Base-by-base conservation (phyloP, 2,113 vertebrate genomes). In the Synodontis membranacea region DNA sequence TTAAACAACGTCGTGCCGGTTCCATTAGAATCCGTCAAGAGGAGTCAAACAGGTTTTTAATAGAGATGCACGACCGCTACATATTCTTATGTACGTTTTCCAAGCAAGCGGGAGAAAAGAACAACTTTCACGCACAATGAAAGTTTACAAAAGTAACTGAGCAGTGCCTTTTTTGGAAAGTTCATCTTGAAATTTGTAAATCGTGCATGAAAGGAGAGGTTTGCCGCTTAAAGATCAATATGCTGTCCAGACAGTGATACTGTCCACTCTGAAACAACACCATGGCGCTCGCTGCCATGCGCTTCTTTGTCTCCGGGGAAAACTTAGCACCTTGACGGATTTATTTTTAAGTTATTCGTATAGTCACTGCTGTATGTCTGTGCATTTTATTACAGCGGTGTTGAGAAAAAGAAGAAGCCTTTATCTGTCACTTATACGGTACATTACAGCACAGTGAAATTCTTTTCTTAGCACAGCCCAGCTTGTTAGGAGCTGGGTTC, bases 321-420 rank as follows among this genome's bases (percentile, higher is more conserved):
- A 79, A 78, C 60, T 34, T 64, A 87, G 83, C 81, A 85, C 84
- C 86, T 83, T 74, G 89, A 89, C 88, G 91, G 50, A 56, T 39
- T 80, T 56, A 80, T 56, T 31, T 54, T 79, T 9, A 79, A 12
- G 31, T 76, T 50, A 31, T 31, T 76, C 14, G 39, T 28, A 44
- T 74, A 89, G 91, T 91, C 89, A 87, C 89, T 91, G 87, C 86
- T 84, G 88, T 83, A 52, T 90, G 80, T 62, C 87, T 37, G 58
- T 44, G 85, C 31, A 80, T 56, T 58, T 46, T 23, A 8, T 37
- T 37, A 88, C 80, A 62, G 76, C 48, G 85, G 82, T 46, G 87
- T 60, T 78, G n/a, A n/a, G n/a, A n/a, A n/a, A n/a, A n/a, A n/a
- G n/a, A n/a, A n/a, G n/a, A n/a, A n/a, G n/a, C n/a, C n/a, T n/a